Evolutionary conservation across 2,113 vertebrate species (phyloP).

Genomic region (Pica pica): DNA sequence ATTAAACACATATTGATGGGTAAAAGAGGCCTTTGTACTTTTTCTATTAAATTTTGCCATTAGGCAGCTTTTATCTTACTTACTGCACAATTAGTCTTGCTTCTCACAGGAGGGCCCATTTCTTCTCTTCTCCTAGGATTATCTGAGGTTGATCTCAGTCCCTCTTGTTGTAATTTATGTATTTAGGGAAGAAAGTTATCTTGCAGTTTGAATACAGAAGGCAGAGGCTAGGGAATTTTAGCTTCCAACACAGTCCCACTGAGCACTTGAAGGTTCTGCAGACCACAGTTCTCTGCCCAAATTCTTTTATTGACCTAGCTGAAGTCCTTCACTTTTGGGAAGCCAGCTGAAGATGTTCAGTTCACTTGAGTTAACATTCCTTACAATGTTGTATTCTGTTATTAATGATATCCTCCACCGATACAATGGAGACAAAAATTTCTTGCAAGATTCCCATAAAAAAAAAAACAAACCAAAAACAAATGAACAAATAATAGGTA

Average conservation of each 20-base stretch:
- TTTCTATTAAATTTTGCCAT: constrained; percentile 10
- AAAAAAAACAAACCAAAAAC: neutral
- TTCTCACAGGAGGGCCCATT: neutral
- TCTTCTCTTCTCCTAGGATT: neutral
- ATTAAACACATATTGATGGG: neutral
- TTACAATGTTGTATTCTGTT: neutral
- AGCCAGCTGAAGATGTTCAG: neutral
- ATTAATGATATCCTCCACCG: neutral
- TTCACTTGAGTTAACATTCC: neutral
- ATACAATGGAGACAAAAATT: neutral
- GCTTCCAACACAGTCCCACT: neutral
- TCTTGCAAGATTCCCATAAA: neutral
- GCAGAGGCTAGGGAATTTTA: neutral
- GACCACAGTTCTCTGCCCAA: neutral
- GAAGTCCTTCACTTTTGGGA: neutral
- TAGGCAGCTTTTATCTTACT: neutral
- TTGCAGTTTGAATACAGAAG: neutral
- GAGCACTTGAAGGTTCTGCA: neutral
- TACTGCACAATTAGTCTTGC: neutral
- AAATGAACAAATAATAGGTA: neutral
- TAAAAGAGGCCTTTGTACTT: neutral
- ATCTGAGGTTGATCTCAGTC: neutral
- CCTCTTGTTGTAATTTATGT: neutral
- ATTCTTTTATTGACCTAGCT: neutral
- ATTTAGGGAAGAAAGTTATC: neutral